Base-by-base conservation (phyloP, 2,888 invertebrate genomes). In the Cephonodes hylas region DNA sequence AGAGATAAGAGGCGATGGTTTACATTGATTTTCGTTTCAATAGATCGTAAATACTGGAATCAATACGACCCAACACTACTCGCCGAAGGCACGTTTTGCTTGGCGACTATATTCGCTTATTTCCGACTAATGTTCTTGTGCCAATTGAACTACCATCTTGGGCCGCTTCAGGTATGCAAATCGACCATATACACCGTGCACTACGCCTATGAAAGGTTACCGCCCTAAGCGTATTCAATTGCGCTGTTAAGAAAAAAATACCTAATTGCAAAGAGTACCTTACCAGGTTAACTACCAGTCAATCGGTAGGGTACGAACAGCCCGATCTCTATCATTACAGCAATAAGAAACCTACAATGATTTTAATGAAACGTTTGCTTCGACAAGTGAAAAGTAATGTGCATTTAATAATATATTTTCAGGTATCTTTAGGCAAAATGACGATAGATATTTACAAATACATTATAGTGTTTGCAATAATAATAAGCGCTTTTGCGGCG, bases 391-490 rank as follows among this genome's bases (percentile, higher is more conserved):
- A 59, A 38, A 20, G 18, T 22, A 46, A 46, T 38, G 23, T 38
- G 45, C 38, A 22, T 38, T 22, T 23, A 38, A 23, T 20, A 23
- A 22, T 23, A n/a, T 58, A 58, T 22, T 38, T 58, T 38, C 93
- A 95, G 88, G 94, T 95, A 61, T 94, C 95, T 0, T 83, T 95
- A 45, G 94, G 94, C 13, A 95, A 95, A 81, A 95, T 95, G 95
- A 92, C 93, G 31, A 89, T 93, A n/a, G 95, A 95, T 73, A 94
- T 95, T 69, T 91, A 91, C 22, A 94, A 94, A 72, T 95, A 95
- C 79, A 83, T 94, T 22, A 84, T 93, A 23, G 93, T 96, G 44
- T 95, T 95, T 73, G 73, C 88, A 1, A 93, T 95, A 48, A 92
- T 95, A 34, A 88, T 94, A 63, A 76, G 93, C 48, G 90, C 94